Percentiles rank a stretch among this genome's conserved stretches.
Evolutionary conservation across 2,113 vertebrate species (phyloP).

Genomic region (Illadopsis cleaveri): DNA sequence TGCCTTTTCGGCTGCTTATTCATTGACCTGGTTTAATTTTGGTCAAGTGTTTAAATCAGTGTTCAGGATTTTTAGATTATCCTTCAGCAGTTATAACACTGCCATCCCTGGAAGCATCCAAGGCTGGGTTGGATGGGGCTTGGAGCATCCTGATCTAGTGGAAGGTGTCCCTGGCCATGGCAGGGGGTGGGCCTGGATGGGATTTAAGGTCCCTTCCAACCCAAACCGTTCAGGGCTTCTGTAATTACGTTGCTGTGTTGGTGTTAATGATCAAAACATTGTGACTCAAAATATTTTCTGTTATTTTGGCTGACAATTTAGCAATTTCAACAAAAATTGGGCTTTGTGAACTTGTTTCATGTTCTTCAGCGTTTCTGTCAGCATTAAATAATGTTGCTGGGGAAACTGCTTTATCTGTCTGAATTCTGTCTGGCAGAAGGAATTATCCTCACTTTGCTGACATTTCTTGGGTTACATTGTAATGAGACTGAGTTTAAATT

Average conservation of each 20-base stretch:
- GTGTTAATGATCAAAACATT: neutral
- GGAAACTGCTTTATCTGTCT: neutral
- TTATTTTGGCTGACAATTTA: neutral
- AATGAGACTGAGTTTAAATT: neutral
- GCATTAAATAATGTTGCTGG: neutral
- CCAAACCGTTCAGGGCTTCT: neutral
- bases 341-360: neutral
- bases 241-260: neutral
- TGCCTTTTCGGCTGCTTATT: neutral
- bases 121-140: rapidly evolving
- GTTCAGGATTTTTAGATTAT: neutral
- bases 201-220: neutral
- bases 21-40: neutral
- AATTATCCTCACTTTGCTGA: neutral
- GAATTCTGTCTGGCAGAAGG: neutral
- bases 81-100: neutral
- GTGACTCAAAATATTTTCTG: neutral
- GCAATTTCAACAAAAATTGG: neutral
- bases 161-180: neutral
- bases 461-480: neutral
- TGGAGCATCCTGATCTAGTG: neutral
- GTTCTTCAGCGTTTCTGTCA: neutral
- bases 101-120: neutral
- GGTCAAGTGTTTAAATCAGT: neutral
- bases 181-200: neutral